Base-by-base conservation (phyloP, 2,113 vertebrate genomes). In the Cnemophilus loriae region DNA sequence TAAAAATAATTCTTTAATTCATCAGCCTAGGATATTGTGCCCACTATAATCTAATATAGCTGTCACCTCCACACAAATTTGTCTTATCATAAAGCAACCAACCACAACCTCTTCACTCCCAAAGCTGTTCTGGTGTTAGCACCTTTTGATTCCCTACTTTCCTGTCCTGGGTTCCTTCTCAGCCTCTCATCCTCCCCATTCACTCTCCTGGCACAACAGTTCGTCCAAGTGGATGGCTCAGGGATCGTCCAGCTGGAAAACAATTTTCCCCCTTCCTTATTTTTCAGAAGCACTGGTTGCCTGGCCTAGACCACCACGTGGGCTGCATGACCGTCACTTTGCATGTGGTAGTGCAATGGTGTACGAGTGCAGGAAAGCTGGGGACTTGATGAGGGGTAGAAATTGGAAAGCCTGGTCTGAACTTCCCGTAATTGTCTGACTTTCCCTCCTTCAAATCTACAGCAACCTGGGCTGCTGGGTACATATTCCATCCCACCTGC, bases 261-360 rank as follows among this genome's bases (percentile, higher is more conserved):
- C 6, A 50, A 22, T 55, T 8, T 28, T 2, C 3, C 4, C 37
- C 6, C 19, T 17, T 67, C 24, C 13, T 53, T 59, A 23, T 55
- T 68, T 91, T 80, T 41, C 53, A 73, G 81, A 59, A 86, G 39
- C 17, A 63, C 14, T 67, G 42, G 15, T 30, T 59, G 14, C 27
- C 52, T 74, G 28, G 39, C 12, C 37, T 19, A 67, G 32, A 52
- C 13, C 27, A 49, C n/a, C 18, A 16, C 0, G 1, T 8, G 23
- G 30, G 32, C 56, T 86, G 52, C 37, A 26, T 0, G 1, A 22
- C 19, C 39, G 18, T 7, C 47, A 41, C 39, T 39, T 10, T 41
- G 67, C 44, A 57, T 0, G 0, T 23, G 9, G 33, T 2, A 32
- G 20, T 16, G 10, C 56, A 68, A 10, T 2, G 44, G 16, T 46